A percentile compares a stretch with the other conserved stretches of the same genome.
These are phyloP conservation scores for Acanthosepion esculentum DNA, from an alignment of 2,888 invertebrate species.

Conservation along the genomic window DNA sequence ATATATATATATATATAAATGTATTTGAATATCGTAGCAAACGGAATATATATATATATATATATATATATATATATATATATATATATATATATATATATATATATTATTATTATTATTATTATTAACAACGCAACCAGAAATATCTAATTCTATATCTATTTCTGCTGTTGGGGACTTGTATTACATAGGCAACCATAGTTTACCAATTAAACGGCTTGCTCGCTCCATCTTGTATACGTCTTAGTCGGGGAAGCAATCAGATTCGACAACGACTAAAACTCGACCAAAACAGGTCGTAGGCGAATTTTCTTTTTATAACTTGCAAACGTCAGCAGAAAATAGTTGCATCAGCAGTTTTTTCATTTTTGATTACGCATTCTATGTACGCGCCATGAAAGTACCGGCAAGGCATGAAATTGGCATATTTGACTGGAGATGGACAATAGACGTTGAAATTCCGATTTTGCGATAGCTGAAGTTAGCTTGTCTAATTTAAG, in stretches of 20 bases:
- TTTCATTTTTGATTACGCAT: too few species aligned
- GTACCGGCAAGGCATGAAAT: too few species aligned
- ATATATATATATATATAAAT: too few species aligned
- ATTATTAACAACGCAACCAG: not conserved
- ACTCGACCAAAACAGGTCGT: not conserved
- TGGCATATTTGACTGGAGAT: too few species aligned
- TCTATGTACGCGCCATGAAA: too few species aligned
- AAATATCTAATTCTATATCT: conserved; percentile 23
- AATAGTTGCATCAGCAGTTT: not conserved
- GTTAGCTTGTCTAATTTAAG: too few species aligned
- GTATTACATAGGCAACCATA: not conserved
- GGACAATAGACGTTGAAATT: too few species aligned
- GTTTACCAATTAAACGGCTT: conserved; percentile 9
- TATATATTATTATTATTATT: not conserved
- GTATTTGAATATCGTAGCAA: too few species aligned
- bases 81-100: not conserved
- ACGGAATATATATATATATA: too few species aligned
- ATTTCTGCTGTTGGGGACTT: conserved; percentile 33
- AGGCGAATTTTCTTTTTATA: not conserved
- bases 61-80: too few species aligned
- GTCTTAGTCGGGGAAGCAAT: not conserved
- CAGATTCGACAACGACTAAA: not conserved
- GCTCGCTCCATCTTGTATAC: not conserved
- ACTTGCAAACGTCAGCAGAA: not conserved
- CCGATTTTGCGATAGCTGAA: too few species aligned